Evolutionary conservation across 1,140 invertebrate species (phyloP).

Genomic region (Zaprionus ghesquierei): DNA sequence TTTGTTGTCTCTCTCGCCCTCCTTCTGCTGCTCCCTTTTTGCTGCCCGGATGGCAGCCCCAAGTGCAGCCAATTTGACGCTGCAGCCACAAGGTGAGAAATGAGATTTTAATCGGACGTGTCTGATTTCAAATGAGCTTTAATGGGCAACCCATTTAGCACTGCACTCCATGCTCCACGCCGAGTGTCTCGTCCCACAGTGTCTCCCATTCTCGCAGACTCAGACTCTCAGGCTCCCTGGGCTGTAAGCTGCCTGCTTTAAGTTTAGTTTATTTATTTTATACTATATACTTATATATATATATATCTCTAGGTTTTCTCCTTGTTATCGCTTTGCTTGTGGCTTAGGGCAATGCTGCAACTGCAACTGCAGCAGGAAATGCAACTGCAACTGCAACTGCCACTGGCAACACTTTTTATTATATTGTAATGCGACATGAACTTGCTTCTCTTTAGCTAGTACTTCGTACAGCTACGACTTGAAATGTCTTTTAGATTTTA

Average conservation of each 20-base stretch:
- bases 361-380: background rate
- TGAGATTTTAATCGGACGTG: conserved; percentile 83
- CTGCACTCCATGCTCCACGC: conserved; percentile 38
- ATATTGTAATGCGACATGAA: conserved; percentile 24
- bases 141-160: conserved; percentile 81
- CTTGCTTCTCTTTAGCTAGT: background rate
- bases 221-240: conserved; percentile 7
- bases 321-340: conserved; percentile 31
- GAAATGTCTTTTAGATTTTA: background rate
- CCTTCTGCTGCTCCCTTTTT: background rate
- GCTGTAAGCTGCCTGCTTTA: conserved; percentile 3
- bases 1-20: conserved; percentile 53
- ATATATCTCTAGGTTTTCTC: conserved; percentile 6
- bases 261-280: conserved; percentile 49
- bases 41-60: background rate
- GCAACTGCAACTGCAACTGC: background rate
- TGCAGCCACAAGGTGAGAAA: conserved; percentile 81
- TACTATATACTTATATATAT: conserved; percentile 9
- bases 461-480: no score
- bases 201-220: conserved; percentile 22
- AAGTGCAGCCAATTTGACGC: conserved; percentile 63
- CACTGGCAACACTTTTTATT: conserved; percentile 14
- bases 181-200: conserved; percentile 6
- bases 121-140: conserved; percentile 83
- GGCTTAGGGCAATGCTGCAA: conserved; percentile 16